phyloP scores from a whole-genome alignment of 2,888 invertebrate genomes.

The Suillia variegata region DNA sequence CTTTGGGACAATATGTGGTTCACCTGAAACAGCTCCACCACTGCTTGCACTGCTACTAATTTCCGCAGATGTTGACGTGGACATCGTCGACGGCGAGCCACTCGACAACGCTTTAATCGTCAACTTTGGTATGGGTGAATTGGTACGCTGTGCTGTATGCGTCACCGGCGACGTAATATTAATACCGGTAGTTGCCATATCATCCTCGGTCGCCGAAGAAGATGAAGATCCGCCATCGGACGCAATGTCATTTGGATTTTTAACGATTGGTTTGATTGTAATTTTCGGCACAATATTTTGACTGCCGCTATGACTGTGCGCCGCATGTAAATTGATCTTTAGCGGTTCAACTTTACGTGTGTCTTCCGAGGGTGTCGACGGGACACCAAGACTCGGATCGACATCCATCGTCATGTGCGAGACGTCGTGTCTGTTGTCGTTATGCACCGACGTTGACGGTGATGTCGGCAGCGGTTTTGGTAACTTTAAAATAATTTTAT shows the following conservation, averaged over 20 bases:
- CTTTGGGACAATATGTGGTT: conserved; percentile 60
- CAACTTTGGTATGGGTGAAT: background rate
- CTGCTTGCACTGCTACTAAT: background rate
- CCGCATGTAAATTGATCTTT: conserved; percentile 56
- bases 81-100: conserved; percentile 4
- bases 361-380: conserved; percentile 27
- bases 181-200: too few species aligned
- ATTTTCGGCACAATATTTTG: conserved; percentile 46
- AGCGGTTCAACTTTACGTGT: conserved; percentile 60
- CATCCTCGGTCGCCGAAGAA: conserved; percentile 45
- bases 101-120: conserved; percentile 16
- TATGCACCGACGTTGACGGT: too few species aligned
- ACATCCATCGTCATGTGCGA: conserved; percentile 42
- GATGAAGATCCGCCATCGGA: too few species aligned
- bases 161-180: background rate
- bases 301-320: too few species aligned
- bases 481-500: conserved; percentile 35
- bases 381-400: conserved; percentile 29
- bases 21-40: too few species aligned
- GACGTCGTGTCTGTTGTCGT: conserved; percentile 26
- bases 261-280: conserved; percentile 52
- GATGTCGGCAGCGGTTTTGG: conserved; percentile 20
- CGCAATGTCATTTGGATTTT: conserved; percentile 37
- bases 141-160: background rate
- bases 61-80: background rate